Conservation (phyloP, 2,797 vertebrate species). For the Sebastes trivittatus region DNA sequence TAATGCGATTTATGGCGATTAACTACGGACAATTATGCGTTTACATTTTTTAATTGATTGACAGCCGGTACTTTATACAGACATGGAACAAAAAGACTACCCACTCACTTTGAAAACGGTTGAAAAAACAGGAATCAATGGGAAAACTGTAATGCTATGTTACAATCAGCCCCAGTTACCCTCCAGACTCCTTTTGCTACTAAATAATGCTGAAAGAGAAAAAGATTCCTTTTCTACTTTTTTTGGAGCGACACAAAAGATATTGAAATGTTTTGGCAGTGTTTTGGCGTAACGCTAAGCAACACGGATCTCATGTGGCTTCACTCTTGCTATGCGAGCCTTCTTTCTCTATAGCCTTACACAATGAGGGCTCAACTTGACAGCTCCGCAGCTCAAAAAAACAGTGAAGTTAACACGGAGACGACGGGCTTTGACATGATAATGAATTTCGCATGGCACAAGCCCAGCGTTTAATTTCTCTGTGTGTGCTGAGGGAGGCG, state of each 20-base stretch:
- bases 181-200: constrained; percentile 1
- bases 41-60: neutral
- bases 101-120: neutral
- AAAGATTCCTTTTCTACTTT: constrained; percentile 1
- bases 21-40: no score
- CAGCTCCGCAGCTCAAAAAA: constrained; percentile 1
- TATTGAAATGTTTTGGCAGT: constrained; percentile 27
- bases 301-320: constrained; percentile 16
- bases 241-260: constrained; percentile 5
- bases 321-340: neutral
- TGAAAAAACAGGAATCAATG: constrained; percentile 1
- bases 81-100: constrained; percentile 18
- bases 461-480: constrained; percentile 27
- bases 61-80: neutral
- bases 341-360: neutral
- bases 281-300: constrained; percentile 21
- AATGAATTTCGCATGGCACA: constrained; percentile 43
- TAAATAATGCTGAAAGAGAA: neutral
- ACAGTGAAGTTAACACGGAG: constrained; percentile 2
- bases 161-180: constrained; percentile 21
- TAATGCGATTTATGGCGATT: no score
- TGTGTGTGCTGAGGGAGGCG: constrained; percentile 5
- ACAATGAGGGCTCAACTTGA: constrained; percentile 24
- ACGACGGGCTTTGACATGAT: constrained; percentile 22
- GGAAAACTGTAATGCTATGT: neutral